Percentiles rank a stretch among this genome's conserved stretches.
phyloP scores from a whole-genome alignment of 2,113 vertebrate genomes.

The Syngnathus floridae region DNA sequence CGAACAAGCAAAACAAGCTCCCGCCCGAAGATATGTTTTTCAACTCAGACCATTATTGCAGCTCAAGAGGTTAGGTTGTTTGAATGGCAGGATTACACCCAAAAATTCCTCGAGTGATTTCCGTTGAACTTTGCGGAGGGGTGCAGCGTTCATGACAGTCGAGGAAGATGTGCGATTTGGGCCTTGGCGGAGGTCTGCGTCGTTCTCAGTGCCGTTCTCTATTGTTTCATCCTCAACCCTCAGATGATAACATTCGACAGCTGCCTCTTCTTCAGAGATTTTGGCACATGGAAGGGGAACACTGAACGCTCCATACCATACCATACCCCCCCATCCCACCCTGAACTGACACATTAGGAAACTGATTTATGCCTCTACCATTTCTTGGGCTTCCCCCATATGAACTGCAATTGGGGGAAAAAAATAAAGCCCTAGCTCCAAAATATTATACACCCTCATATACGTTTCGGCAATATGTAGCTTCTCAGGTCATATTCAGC shows the following conservation, averaged over 20 bases:
- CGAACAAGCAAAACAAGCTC: constrained; percentile 17
- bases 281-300: constrained; percentile 12
- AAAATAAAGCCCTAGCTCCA: background rate
- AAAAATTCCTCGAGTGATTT: background rate
- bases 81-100: background rate
- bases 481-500: background rate
- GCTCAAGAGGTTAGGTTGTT: background rate
- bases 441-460: background rate
- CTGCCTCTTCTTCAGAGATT: constrained; percentile 32
- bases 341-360: constrained; percentile 21
- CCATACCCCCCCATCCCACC: too few relatives aligned
- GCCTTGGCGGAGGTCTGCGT: background rate
- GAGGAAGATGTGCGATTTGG: too few relatives aligned
- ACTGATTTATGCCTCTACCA: constrained; percentile 33
- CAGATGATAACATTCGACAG: constrained; percentile 23
- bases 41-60: background rate
- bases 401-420: constrained; percentile 1
- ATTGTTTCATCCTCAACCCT: background rate
- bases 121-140: background rate
- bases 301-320: constrained; percentile 16
- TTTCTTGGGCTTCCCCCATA: constrained; percentile 10
- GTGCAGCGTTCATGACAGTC: too few relatives aligned
- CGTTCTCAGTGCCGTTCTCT: background rate
- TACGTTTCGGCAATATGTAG: background rate
- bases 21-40: constrained; percentile 9